phyloP scores from a whole-genome alignment of 2,797 vertebrate genomes.

The Pogonophryne albipinna region DNA sequence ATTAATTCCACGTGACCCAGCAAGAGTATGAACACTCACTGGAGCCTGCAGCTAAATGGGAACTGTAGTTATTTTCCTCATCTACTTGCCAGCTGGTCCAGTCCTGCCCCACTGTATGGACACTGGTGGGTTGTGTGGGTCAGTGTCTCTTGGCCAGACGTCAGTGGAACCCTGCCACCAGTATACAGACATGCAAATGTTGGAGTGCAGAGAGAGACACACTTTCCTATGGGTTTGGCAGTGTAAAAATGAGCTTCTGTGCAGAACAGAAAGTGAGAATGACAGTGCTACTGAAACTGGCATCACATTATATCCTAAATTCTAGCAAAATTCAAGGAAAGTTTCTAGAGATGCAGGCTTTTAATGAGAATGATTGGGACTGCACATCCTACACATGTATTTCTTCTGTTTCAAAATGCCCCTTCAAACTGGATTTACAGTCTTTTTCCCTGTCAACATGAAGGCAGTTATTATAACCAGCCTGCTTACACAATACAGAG shows the following conservation, averaged over 20 bases:
- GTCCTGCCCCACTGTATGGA: slow-evolving; percentile 53
- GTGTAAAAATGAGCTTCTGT: slow-evolving; percentile 73
- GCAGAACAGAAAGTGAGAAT: slow-evolving; percentile 33
- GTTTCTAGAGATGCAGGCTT: slow-evolving; percentile 2
- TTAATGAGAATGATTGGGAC: not conserved
- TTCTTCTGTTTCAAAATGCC: slow-evolving; percentile 9
- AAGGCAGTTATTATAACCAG: slow-evolving; percentile 74
- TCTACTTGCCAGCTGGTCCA: slow-evolving; percentile 53
- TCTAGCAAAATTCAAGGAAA: slow-evolving; percentile 32
- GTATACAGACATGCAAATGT: slow-evolving; percentile 73
- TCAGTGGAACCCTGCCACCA: slow-evolving; percentile 56
- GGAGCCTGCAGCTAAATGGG: slow-evolving; percentile 42
- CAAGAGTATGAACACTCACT: slow-evolving; percentile 25
- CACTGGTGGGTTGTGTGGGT: slow-evolving; percentile 73
- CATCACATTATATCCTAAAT: slow-evolving; percentile 17
- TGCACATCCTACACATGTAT: slow-evolving; percentile 10
- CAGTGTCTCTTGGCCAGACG: slow-evolving; percentile 73
- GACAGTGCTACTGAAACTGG: slow-evolving; percentile 43
- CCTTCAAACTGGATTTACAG: slow-evolving; percentile 25
- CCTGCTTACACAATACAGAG: slow-evolving; percentile 84
- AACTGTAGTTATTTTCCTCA: slow-evolving; percentile 54
- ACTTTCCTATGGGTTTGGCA: slow-evolving; percentile 70
- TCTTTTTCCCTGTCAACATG: slow-evolving; percentile 52
- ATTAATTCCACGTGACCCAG: slow-evolving; percentile 22
- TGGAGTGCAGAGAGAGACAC: slow-evolving; percentile 46